Conservation (phyloP, 37 sponge, comb jelly and placozoan genomes). For the Corticium candelabrum region DNA sequence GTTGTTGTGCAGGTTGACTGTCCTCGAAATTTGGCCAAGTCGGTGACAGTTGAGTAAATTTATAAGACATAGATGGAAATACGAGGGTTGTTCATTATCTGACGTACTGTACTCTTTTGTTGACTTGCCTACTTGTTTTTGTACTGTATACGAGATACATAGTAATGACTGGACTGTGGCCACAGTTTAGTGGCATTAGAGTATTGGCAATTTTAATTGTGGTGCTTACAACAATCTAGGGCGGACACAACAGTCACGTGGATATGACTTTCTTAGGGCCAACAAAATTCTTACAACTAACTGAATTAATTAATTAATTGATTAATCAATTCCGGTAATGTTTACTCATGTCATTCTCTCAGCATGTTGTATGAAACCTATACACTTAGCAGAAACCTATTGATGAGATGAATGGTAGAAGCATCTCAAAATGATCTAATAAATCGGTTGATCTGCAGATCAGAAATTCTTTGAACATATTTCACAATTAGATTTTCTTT, state of each 20-base stretch:
- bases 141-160: not conserved
- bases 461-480: too few relatives aligned
- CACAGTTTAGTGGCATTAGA: too few relatives aligned
- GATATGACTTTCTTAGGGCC: too few relatives aligned
- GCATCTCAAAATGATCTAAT: too few relatives aligned
- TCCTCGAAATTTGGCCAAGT: constrained; percentile 93
- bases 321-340: not conserved
- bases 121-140: not conserved
- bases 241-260: too few relatives aligned
- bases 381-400: not conserved
- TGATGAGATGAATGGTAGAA: not conserved
- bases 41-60: constrained; percentile 87
- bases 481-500: too few relatives aligned
- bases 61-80: too few relatives aligned
- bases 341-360: not conserved
- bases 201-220: too few relatives aligned
- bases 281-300: not conserved
- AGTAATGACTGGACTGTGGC: not conserved
- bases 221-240: too few relatives aligned
- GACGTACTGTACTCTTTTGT: too few relatives aligned
- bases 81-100: too few relatives aligned
- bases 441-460: too few relatives aligned
- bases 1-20: constrained; percentile 70
- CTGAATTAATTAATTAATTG: not conserved
- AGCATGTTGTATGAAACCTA: not conserved